phyloP scores from a whole-genome alignment of 2,113 vertebrate genomes.

The Phoxinus phoxinus region DNA sequence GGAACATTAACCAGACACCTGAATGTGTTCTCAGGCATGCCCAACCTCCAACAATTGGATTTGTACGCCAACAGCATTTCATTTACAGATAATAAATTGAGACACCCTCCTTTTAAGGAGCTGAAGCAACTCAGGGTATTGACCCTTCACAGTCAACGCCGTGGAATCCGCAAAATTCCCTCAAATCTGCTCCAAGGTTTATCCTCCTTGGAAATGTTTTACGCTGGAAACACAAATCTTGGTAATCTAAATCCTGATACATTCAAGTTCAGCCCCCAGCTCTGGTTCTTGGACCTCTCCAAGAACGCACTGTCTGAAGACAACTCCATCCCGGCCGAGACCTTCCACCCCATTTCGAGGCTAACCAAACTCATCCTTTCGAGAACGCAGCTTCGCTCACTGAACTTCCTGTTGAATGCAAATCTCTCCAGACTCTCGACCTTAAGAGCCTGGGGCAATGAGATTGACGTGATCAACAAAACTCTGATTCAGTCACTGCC shows the following conservation, averaged over 20 bases:
- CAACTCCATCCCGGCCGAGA: constrained; percentile 44
- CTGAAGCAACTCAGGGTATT: constrained; percentile 67
- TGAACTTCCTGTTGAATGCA: constrained; percentile 68
- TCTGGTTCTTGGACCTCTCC: constrained; percentile 70
- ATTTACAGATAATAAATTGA: constrained; percentile 29
- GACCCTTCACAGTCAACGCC: constrained; percentile 61
- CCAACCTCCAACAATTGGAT: constrained; percentile 64
- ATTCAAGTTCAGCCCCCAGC: constrained; percentile 65
- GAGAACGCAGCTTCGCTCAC: constrained; percentile 58
- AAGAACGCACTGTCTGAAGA: constrained; percentile 63
- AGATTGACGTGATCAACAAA: constrained; percentile 57
- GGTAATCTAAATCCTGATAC: constrained; percentile 54
- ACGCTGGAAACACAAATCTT: constrained; percentile 59
- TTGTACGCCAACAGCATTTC: constrained; percentile 69
- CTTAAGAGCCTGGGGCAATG: constrained; percentile 67
- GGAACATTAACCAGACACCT: neutral
- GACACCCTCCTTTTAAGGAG: constrained; percentile 63
- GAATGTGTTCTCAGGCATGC: constrained; percentile 61
- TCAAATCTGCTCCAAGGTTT: constrained; percentile 74
- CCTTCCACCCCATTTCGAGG: constrained; percentile 65
- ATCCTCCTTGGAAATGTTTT: constrained; percentile 65
- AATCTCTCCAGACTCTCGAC: constrained; percentile 67
- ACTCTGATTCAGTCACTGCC: constrained; percentile 62
- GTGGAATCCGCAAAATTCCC: constrained; percentile 56
- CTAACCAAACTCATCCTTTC: constrained; percentile 71